A percentile compares a stretch with the other conserved stretches of the same genome.
Conservation (phyloP, 2,888 invertebrate species). For the Meghimatium bilineatum region DNA sequence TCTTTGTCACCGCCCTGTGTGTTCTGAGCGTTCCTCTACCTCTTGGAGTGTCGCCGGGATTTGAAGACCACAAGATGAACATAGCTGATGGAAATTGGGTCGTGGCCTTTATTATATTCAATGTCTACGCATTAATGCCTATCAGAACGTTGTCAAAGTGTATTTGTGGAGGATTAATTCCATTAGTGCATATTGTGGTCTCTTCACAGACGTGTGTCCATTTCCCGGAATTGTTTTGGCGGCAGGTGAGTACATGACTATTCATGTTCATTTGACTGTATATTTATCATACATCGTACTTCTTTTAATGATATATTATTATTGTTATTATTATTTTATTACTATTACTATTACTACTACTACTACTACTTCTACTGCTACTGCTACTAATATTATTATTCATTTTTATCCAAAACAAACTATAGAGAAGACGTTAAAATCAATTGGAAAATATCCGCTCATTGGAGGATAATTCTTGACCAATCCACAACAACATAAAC, state of each 20-base stretch:
- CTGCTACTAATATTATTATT: no score
- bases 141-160: conserved; percentile 89
- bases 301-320: no score
- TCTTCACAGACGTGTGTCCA: conserved; percentile 79
- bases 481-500: no score
- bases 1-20: conserved; percentile 81
- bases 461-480: no score
- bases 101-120: conserved; percentile 91
- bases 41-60: neutral
- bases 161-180: conserved; percentile 85
- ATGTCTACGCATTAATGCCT: conserved; percentile 91
- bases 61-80: conserved; percentile 55
- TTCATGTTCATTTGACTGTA: neutral
- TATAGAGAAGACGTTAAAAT: no score
- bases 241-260: conserved; percentile 82
- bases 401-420: no score
- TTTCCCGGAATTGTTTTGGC: conserved; percentile 83
- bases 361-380: no score
- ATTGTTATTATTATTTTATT: no score
- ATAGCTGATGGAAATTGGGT: conserved; percentile 91
- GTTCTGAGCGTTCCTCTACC: conserved; percentile 34
- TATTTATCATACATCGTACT: no score
- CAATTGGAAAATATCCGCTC: no score
- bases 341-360: no score
- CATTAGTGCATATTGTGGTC: conserved; percentile 84